Evolutionary conservation across 2,888 invertebrate genomes (phyloP), one percentile per base, ranked within the genome.

Genomic region (Himalopsyche anomala): DNA sequence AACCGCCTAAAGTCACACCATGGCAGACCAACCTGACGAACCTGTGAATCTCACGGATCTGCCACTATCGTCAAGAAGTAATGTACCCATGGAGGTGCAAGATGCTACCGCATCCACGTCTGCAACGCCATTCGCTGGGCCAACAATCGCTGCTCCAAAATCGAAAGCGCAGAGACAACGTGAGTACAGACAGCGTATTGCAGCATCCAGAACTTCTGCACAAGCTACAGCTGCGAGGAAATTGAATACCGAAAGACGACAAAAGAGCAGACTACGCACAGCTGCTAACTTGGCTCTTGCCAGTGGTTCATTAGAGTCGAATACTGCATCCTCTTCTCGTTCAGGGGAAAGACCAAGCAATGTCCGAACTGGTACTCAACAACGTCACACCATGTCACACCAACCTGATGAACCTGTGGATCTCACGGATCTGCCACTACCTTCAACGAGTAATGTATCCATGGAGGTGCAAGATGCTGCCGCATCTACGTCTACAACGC

Each of bases 151-250:
- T 83, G 83, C 83, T 85, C 86, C 55, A 69, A 86, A 84, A 69
- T 42, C 89, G 45, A 89, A 88, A 8, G 90, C 90, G 80, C 89
- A 89, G 51, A 89, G 81, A 89, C 89, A 89, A 89, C 89, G 89
- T 87, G 89, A 89, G 88, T 90, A 90, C 89, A 89, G 90, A 90
- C 89, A 89, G 89, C 90, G 90, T 84, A 88, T 89, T 1, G 88
- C 89, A 88, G 89, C 89, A 89, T 89, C 89, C 79, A 90, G 89
- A 89, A 90, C 90, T 89, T 87, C 89, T 89, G 89, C 86, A 56
- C 89, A 90, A 89, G 89, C 86, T 82, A 45, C 62, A 55, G 89
- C 89, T 88, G 89, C 89, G 74, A 89, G 89, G 74, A 88, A 89
- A 89, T 55, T 86, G 40, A 11, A 86, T 79, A 83, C 51, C 83